Evolutionary conservation across 1,140 invertebrate genomes (phyloP).

Genomic region (Dendrolimus punctatus): DNA sequence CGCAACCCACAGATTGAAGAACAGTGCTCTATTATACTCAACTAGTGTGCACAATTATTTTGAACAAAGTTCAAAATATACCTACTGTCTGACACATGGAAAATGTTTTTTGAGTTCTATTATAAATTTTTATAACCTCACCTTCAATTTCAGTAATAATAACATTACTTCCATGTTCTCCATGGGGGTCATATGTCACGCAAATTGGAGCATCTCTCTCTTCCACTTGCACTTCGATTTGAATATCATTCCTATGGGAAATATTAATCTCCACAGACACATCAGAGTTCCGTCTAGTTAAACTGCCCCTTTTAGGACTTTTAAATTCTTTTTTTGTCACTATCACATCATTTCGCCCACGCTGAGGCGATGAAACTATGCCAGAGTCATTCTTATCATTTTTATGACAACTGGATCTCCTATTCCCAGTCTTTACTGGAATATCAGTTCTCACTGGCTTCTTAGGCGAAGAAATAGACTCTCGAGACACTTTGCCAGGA

Average conservation of each 20-base stretch:
- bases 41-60: too few species aligned
- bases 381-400: conserved; percentile 33
- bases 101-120: too few species aligned
- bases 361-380: conserved; percentile 19
- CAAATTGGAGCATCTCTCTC: conserved; percentile 58
- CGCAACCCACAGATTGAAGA: too few species aligned
- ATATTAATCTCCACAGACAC: conserved; percentile 69
- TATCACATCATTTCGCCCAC: conserved; percentile 38
- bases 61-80: too few species aligned
- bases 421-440: conserved; percentile 21
- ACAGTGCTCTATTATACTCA: too few species aligned
- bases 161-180: conserved; percentile 35
- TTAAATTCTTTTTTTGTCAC: conserved; percentile 56
- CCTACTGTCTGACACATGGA: too few species aligned
- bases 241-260: conserved; percentile 64
- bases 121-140: conserved; percentile 13
- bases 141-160: conserved; percentile 54
- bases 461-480: conserved; percentile 37
- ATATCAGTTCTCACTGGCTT: conserved; percentile 30
- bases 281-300: conserved; percentile 47
- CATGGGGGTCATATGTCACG: conserved; percentile 36
- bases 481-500: conserved; percentile 31
- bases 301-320: conserved; percentile 38
- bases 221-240: conserved; percentile 67
- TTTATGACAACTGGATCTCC: conserved; percentile 30